These are phyloP conservation scores for Rhagium mordax DNA, from an alignment of 2,888 invertebrate species.

Conservation along the genomic window DNA sequence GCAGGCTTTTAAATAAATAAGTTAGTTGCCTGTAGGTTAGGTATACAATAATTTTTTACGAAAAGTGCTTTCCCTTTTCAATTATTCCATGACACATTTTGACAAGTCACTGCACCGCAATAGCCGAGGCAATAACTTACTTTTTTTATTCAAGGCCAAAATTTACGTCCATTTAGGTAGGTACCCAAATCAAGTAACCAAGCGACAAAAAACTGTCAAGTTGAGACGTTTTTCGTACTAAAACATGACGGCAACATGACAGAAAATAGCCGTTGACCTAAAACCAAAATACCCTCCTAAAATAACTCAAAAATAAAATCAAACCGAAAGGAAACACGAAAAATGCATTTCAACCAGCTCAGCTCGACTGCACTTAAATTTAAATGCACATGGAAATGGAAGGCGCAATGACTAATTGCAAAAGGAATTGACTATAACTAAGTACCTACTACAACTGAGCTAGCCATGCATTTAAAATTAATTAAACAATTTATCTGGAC, in stretches of 20 bases:
- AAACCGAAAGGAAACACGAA: slow-evolving; percentile 14
- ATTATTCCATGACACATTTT: background rate
- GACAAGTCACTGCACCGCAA: background rate
- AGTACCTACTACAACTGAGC: slow-evolving; percentile 8
- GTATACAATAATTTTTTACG: background rate
- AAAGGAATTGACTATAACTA: slow-evolving; percentile 13
- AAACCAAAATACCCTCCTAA: slow-evolving; percentile 30
- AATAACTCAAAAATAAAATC: slow-evolving; percentile 20
- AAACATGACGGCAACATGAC: background rate
- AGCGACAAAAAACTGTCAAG: too few relatives aligned
- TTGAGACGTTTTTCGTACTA: background rate
- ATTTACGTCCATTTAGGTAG: background rate
- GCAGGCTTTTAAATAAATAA: background rate
- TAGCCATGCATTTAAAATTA: slow-evolving; percentile 34
- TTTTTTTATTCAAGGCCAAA: background rate
- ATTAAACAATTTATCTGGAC: slow-evolving; percentile 27
- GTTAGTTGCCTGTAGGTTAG: too few relatives aligned
- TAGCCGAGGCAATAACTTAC: background rate
- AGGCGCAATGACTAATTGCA: slow-evolving; percentile 31
- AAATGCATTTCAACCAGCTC: slow-evolving; percentile 13
- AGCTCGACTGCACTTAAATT: too few relatives aligned
- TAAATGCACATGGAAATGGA: slow-evolving; percentile 26
- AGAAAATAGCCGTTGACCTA: slow-evolving; percentile 27
- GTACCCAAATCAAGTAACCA: too few relatives aligned
- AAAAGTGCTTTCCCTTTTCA: background rate